These are phyloP conservation scores for Ploceus nigricollis DNA, from an alignment of 2,113 vertebrate species.

Conservation along the genomic window DNA sequence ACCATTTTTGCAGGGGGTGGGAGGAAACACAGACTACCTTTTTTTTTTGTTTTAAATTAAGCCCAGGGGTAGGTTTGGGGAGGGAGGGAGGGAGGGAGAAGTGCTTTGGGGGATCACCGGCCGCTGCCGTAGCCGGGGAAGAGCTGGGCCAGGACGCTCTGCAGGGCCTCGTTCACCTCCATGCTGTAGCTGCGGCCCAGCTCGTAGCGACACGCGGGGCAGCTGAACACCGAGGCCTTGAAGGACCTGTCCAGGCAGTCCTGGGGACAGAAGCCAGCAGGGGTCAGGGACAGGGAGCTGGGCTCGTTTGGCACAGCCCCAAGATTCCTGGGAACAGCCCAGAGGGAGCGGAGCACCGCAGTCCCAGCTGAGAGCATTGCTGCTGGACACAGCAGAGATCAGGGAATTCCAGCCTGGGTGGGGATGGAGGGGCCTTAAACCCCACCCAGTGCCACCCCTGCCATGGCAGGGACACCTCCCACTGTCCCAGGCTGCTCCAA, in stretches of 20 bases:
- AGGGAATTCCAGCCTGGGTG: neutral
- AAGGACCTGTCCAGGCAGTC: slow-evolving; percentile 95
- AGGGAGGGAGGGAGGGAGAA: neutral
- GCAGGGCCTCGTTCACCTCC: slow-evolving; percentile 86
- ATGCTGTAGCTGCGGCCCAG: slow-evolving; percentile 86
- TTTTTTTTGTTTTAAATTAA: slow-evolving; percentile 64
- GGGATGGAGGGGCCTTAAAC: accelerated
- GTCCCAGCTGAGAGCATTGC: accelerated
- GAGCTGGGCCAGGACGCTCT: slow-evolving; percentile 87
- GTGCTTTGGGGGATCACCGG: slow-evolving; percentile 80
- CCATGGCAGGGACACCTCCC: neutral
- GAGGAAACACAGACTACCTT: slow-evolving; percentile 25
- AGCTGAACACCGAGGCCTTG: slow-evolving; percentile 90
- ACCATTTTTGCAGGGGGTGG: neutral
- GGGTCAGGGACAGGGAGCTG: neutral
- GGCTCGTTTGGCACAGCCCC: accelerated
- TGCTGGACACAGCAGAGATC: neutral
- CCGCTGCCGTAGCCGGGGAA: slow-evolving; percentile 95
- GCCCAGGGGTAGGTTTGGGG: neutral
- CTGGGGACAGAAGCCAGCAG: slow-evolving; percentile 41
- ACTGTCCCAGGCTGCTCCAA: neutral
- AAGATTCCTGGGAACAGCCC: accelerated
- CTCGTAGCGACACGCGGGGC: slow-evolving; percentile 90
- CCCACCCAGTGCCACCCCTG: neutral
- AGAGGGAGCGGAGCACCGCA: neutral